Percentiles rank a stretch among this genome's conserved stretches.
These are phyloP conservation scores for Neosalanx taihuensis DNA, from an alignment of 2,797 vertebrate genomes.

Conservation along the genomic window DNA sequence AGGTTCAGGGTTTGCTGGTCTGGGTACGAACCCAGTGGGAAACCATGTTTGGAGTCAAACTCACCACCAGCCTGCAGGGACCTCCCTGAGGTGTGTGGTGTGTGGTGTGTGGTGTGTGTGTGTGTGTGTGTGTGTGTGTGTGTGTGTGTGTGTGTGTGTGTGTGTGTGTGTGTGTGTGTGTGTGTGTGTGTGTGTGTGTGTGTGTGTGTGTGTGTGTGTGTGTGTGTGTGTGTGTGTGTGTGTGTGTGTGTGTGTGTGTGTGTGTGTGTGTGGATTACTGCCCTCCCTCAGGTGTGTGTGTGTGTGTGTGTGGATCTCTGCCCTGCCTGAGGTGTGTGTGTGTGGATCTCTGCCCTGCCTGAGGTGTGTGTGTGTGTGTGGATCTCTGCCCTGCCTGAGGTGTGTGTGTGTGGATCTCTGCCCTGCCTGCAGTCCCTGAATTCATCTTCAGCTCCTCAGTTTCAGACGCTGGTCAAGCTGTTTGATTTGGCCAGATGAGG, in stretches of 20 bases:
- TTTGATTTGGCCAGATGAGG: background rate
- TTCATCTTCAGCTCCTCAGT: constrained; percentile 39
- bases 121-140: background rate
- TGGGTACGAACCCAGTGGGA: constrained; percentile 92
- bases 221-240: too few relatives aligned
- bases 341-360: too few relatives aligned
- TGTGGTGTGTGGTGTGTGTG: background rate
- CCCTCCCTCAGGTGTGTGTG: too few relatives aligned
- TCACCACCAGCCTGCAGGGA: constrained; percentile 71
- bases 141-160: constrained; percentile 11
- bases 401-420: background rate
- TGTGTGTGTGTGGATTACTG: too few relatives aligned
- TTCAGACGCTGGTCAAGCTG: constrained; percentile 29
- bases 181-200: constrained; percentile 1
- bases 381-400: constrained; percentile 5
- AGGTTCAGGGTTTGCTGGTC: constrained; percentile 78
- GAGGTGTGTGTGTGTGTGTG: too few relatives aligned
- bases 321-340: too few relatives aligned
- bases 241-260: too few relatives aligned
- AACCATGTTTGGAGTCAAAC: constrained; percentile 87
- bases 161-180: background rate
- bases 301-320: too few relatives aligned
- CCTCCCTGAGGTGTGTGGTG: constrained; percentile 25
- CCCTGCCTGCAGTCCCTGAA: constrained; percentile 27
- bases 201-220: too few relatives aligned